phyloP scores from a whole-genome alignment of 2,888 invertebrate genomes.

The Embidobia sp. region DNA sequence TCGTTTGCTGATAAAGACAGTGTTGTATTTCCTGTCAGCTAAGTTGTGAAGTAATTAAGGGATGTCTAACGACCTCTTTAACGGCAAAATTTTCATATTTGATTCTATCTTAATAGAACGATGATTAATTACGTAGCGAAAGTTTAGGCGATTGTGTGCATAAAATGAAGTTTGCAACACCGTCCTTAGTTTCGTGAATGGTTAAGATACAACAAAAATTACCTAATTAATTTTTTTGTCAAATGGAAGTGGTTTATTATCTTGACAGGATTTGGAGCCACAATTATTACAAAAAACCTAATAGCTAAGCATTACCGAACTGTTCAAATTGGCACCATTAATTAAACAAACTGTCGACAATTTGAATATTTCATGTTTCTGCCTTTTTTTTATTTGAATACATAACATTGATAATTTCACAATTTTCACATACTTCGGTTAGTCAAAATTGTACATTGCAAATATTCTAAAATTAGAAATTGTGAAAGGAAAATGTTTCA shows the following conservation, averaged over 20 bases:
- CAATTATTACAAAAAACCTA: no score
- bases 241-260: not conserved
- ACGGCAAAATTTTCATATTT: conserved; percentile 58
- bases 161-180: conserved; percentile 6
- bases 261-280: not conserved
- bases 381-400: no score
- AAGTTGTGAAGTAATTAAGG: conserved; percentile 57
- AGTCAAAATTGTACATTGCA: no score
- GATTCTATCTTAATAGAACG: conserved; percentile 53
- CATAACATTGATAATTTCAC: no score
- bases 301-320: no score
- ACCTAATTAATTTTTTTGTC: not conserved
- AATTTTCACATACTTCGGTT: no score
- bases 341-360: no score
- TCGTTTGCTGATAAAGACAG: conserved; percentile 45
- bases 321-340: no score
- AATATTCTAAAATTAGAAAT: no score
- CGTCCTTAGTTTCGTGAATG: no score
- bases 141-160: conserved; percentile 19
- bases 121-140: conserved; percentile 46
- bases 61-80: conserved; percentile 58
- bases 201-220: not conserved
- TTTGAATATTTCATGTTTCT: no score
- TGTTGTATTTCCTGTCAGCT: conserved; percentile 53
- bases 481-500: no score